Conservation (phyloP, 2,888 invertebrate genomes). For the Limnephilus marmoratus region DNA sequence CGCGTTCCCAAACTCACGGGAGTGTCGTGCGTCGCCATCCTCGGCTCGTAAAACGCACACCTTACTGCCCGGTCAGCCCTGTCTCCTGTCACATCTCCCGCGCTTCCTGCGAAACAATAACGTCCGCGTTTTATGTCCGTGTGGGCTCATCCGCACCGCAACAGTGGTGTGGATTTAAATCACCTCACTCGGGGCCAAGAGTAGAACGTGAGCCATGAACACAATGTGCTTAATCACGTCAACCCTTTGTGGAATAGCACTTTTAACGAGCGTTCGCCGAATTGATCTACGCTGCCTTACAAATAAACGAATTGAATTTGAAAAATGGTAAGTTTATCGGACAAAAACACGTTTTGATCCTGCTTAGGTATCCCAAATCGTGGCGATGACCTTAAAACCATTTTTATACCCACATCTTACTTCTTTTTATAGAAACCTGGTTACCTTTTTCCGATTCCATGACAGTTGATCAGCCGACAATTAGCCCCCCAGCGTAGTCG, state of each 20-base stretch:
- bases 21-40: conserved; percentile 32
- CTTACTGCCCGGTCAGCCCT: conserved; percentile 44
- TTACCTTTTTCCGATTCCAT: no score
- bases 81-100: conserved; percentile 40
- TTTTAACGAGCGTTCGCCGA: background rate
- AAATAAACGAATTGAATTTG: background rate
- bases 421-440: no score
- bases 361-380: background rate
- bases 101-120: conserved; percentile 49
- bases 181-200: background rate
- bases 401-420: background rate
- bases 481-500: no score
- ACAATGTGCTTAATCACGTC: background rate
- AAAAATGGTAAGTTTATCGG: background rate
- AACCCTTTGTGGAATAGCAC: background rate
- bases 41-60: conserved; percentile 41
- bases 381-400: background rate
- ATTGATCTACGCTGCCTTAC: background rate
- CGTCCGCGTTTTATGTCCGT: conserved; percentile 37
- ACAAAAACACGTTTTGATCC: background rate
- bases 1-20: background rate
- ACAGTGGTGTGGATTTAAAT: background rate
- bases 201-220: conserved; percentile 1
- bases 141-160: background rate
- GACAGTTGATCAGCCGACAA: no score